Conservation (phyloP, 2,797 vertebrate species). For the Sebastes variabilis region DNA sequence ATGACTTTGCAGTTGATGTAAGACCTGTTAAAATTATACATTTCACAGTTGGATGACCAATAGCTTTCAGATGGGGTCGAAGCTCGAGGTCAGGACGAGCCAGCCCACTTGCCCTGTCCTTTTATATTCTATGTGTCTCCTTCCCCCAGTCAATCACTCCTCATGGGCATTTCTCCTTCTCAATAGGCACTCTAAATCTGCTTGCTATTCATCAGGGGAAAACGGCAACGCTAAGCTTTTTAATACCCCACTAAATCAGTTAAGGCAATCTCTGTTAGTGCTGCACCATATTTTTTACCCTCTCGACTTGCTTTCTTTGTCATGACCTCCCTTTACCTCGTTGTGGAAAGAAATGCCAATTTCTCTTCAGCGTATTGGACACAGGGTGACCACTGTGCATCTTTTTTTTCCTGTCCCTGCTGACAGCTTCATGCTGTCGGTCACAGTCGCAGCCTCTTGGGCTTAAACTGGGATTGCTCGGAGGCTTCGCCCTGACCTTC, state of each 20-base stretch:
- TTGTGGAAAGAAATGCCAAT: constrained; percentile 38
- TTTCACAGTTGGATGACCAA: constrained; percentile 76
- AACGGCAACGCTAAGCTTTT: constrained; percentile 64
- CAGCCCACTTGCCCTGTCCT: constrained; percentile 28
- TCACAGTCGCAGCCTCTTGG: constrained; percentile 39
- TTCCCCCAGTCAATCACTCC: constrained; percentile 56
- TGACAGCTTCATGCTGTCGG: constrained; percentile 34
- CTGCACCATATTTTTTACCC: constrained; percentile 46
- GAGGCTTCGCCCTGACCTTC: constrained; percentile 67
- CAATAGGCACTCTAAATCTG: constrained; percentile 60
- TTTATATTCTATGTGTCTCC: constrained; percentile 49
- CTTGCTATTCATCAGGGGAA: constrained; percentile 70
- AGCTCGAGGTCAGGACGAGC: constrained; percentile 45
- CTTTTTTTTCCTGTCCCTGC: not conserved
- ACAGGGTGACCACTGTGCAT: not conserved
- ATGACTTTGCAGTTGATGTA: constrained; percentile 53
- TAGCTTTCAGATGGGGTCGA: constrained; percentile 51
- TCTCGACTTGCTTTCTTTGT: constrained; percentile 43
- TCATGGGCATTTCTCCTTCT: constrained; percentile 47
- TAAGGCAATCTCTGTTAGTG: constrained; percentile 69
- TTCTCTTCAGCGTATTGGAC: constrained; percentile 30
- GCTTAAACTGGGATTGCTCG: constrained; percentile 37
- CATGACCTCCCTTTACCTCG: constrained; percentile 37
- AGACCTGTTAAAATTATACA: constrained; percentile 57
- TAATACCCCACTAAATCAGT: constrained; percentile 65